Evolutionary conservation across 2,113 vertebrate genomes (phyloP), one percentile per base, ranked within the genome.

Genomic region (Tragelaphus buxtoni): DNA sequence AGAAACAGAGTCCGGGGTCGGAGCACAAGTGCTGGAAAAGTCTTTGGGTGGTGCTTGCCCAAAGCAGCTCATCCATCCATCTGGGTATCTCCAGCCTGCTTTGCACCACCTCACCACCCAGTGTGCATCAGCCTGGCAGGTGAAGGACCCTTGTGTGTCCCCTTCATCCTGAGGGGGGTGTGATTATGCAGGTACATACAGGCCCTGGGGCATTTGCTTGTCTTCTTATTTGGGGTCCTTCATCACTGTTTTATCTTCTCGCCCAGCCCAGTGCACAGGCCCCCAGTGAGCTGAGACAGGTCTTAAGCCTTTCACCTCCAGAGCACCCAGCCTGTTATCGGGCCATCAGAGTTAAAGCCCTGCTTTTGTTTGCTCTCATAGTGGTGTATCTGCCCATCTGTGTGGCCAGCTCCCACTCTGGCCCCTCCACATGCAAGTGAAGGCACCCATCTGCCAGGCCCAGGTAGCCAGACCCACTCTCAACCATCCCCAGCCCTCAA

Each of bases 361-460:
- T 22, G 8, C 8, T 24, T 17, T 51, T 32, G 3, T 80, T 39
- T 47, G 32, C 51, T 26, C 30, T 24, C 3, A 0, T 39, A 9
- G 7, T 0, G 1, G 24, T 13, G 45, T 13, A 14, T 42, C 17
- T 51, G 30, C 35, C n/a, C 10, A 12, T 24, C 55, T 42, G 0
- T 16, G 0, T 42, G 51, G 35, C 60, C 35, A 42, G 51, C 30
- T 14, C 18, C 53, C 26, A 10, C 35, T 9, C 53, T 7, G 4
- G 24, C 39, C 16, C 3, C 5, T 35, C 49, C 35, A 56, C 0
- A 0, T 16, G 30, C 55, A 79, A 32, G 3, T 32, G 11, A 32
- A 58, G 86, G 32, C 42, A 35, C 61, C 61, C 12, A 3, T 28
- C 47, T 17, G 45, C 72, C n/a, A 51, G 45, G 9, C 47, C 56